Evolutionary conservation across 2,113 vertebrate genomes (phyloP), one percentile per base, ranked within the genome.

Genomic region (Nicator chloris): DNA sequence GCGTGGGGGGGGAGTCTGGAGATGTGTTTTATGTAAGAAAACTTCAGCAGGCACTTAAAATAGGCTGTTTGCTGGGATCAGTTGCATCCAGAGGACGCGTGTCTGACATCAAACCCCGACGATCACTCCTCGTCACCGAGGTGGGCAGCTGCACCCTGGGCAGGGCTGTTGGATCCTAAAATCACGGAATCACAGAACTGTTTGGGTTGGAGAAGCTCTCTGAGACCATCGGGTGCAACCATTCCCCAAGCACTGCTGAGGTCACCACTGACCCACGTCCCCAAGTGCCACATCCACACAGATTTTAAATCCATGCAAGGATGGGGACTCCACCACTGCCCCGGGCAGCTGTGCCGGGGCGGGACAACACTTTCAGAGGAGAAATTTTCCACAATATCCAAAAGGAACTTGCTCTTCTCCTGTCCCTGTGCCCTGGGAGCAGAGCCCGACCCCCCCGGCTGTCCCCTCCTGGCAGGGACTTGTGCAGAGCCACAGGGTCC

Each of bases 1-100:
- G 87, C 70, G 87, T 82, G 87, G 87, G 84, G 87, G 84, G 68
- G 16, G 70, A 76, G 79, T 4, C 87, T 76, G 87, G 53, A 18
- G 87, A 31, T 4, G 81, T 33, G 90, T 0, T 86, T 94, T 86
- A 69, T 92, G 83, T 60, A 50, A 92, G 66, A 23, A 54, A 82
- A 82, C 95, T 86, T 80, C 59, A 40, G 35, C n/a, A 66, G 75
- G 75, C 2, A 0, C 79, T 37, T 11, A 28, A 88, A 93, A 88
- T 82, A 90, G 42, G 1, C 82, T 4, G 2, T 53, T 45, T 75
- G 21, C 79, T 49, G 79, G 24, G 16, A 18, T 4, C 27, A 1
- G 12, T 11, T 40, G 50, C 86, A 31, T 9, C 31, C 91, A 14
- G 77, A 56, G 80, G 80, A 77, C 5, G 49, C 30, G n/a, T 7